Evolutionary conservation across 2,113 vertebrate species (phyloP).

Genomic region (Pelusios castaneus): DNA sequence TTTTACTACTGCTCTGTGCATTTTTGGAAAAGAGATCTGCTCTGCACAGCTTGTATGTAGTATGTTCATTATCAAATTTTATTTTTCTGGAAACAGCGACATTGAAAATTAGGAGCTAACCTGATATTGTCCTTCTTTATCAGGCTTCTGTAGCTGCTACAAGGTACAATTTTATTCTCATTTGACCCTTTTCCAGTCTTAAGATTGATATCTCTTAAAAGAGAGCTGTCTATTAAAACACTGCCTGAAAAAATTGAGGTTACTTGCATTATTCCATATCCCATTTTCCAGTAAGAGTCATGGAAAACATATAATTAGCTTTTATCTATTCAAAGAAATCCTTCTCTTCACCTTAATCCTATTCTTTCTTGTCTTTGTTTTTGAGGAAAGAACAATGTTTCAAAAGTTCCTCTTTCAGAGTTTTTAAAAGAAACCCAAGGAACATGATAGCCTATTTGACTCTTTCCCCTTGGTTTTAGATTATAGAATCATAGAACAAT

Average conservation of each 20-base stretch:
- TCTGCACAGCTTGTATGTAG: slow-evolving; percentile 79
- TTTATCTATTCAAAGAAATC: slow-evolving; percentile 63
- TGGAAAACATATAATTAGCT: slow-evolving; percentile 68
- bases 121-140: slow-evolving; percentile 70
- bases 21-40: slow-evolving; percentile 77
- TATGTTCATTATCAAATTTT: slow-evolving; percentile 80
- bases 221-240: slow-evolving; percentile 63
- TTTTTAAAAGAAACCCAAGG: slow-evolving; percentile 48
- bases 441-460: slow-evolving; percentile 23
- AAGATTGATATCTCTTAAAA: slow-evolving; percentile 47
- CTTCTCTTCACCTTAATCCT: slow-evolving; percentile 58
- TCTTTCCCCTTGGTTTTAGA: slow-evolving; percentile 50
- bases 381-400: slow-evolving; percentile 59
- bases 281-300: slow-evolving; percentile 60
- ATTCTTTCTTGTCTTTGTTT: slow-evolving; percentile 63
- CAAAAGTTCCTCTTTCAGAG: slow-evolving; percentile 57
- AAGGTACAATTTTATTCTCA: slow-evolving; percentile 63
- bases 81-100: slow-evolving; percentile 82
- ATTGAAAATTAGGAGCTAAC: slow-evolving; percentile 77
- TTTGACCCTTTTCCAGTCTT: slow-evolving; percentile 64
- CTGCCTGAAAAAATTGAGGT: slow-evolving; percentile 57
- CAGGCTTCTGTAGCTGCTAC: slow-evolving; percentile 67
- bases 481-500: too few species aligned
- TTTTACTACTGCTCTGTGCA: slow-evolving; percentile 80
- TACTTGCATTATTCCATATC: slow-evolving; percentile 64